A percentile compares a stretch with the other conserved stretches of the same genome.
Conservation (phyloP, 2,113 vertebrate genomes). For the Trinectes maculatus region DNA sequence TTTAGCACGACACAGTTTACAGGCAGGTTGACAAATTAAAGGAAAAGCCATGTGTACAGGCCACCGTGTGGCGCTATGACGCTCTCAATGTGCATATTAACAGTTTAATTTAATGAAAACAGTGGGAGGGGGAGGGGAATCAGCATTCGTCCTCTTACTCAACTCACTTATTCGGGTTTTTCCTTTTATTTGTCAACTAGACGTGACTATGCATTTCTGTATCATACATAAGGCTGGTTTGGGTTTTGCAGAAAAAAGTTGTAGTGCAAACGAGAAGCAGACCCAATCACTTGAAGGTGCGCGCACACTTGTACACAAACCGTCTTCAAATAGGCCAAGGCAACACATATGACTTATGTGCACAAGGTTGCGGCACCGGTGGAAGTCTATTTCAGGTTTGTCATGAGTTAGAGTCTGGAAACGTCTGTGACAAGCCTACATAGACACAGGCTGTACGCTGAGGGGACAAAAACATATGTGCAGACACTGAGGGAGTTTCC, state of each 20-base stretch:
- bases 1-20: no score
- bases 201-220: no score
- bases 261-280: constrained; percentile 37
- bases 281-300: constrained; percentile 55
- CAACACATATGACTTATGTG: constrained; percentile 53
- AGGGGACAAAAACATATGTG: not conserved
- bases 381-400: constrained; percentile 69
- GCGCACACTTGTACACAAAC: constrained; percentile 41
- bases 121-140: no score
- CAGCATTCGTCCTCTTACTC: no score
- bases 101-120: no score
- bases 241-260: no score
- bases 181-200: not conserved
- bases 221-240: no score
- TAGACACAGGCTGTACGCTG: no score
- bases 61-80: no score
- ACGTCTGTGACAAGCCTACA: constrained; percentile 43
- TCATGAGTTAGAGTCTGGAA: constrained; percentile 50
- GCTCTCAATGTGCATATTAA: no score
- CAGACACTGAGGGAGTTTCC: constrained; percentile 12
- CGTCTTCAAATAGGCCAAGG: constrained; percentile 34
- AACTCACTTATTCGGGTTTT: not conserved
- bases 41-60: no score
- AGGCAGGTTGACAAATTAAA: not conserved
- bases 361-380: constrained; percentile 43